Percentiles rank a stretch among this genome's conserved stretches.
Conservation (phyloP, 2,888 invertebrate genomes). For the Blastobasis lacticolella region DNA sequence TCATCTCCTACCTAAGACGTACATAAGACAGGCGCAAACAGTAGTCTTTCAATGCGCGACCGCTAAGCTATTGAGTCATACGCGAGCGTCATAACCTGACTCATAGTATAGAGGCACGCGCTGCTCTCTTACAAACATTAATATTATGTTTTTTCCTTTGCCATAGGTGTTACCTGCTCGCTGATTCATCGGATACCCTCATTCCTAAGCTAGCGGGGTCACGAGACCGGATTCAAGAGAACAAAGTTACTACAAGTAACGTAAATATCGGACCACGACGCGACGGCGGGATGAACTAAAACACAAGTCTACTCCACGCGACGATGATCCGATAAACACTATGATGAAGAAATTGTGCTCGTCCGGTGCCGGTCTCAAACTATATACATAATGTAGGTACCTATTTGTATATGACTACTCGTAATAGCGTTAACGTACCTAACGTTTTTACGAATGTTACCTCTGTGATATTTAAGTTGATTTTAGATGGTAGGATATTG, state of each 20-base stretch:
- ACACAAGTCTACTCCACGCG: conserved; percentile 11
- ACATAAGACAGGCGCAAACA: conserved; percentile 24
- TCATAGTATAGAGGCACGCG: conserved; percentile 33
- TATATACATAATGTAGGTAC: background rate
- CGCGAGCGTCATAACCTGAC: conserved; percentile 40
- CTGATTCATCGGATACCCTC: conserved; percentile 40
- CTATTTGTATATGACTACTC: background rate
- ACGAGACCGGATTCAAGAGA: conserved; percentile 18
- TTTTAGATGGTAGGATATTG: conserved; percentile 19
- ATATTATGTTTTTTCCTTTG: conserved; percentile 35
- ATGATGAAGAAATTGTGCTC: conserved; percentile 57
- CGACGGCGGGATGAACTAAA: too few species aligned
- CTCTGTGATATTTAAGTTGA: conserved; percentile 57
- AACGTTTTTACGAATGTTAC: conserved; percentile 28
- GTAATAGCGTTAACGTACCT: background rate
- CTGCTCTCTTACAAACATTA: conserved; percentile 17
- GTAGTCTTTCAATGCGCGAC: conserved; percentile 32
- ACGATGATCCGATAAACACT: conserved; percentile 62
- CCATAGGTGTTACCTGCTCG: conserved; percentile 49
- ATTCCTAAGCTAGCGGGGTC: conserved; percentile 20
- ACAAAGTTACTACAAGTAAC: background rate
- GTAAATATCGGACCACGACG: too few species aligned
- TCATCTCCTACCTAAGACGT: conserved; percentile 20
- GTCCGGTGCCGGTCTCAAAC: conserved; percentile 54
- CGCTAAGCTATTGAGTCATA: conserved; percentile 53